Percentiles rank a stretch among this genome's conserved stretches.
Conservation (phyloP, 92 coral and sea anemone genomes). For the Porites divaricata region DNA sequence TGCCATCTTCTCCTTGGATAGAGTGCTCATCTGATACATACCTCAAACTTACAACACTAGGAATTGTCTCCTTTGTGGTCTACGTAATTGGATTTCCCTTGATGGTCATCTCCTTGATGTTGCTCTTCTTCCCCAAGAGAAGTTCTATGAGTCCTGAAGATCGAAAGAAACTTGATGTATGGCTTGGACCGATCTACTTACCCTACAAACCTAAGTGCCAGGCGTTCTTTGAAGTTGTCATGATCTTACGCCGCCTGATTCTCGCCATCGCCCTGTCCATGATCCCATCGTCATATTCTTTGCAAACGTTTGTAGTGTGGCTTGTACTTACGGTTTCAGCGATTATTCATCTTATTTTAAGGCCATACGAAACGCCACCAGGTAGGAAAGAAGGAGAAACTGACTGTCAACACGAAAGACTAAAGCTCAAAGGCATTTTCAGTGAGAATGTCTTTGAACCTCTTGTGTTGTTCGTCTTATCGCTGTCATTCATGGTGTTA, state of each 20-base stretch:
- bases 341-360: slow-evolving; percentile 23
- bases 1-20: slow-evolving; percentile 75
- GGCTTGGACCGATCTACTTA: slow-evolving; percentile 69
- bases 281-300: slow-evolving; percentile 49
- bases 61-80: slow-evolving; percentile 48
- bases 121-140: slow-evolving; percentile 38
- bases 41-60: slow-evolving; percentile 37
- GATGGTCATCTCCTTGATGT: slow-evolving; percentile 24
- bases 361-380: slow-evolving; percentile 29
- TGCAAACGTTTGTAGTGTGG: slow-evolving; percentile 60
- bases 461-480: slow-evolving; percentile 48
- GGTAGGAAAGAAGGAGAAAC: neutral
- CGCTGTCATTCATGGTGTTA: slow-evolving; percentile 58
- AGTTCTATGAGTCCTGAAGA: slow-evolving; percentile 35
- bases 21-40: slow-evolving; percentile 53
- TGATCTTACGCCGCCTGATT: slow-evolving; percentile 53
- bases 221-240: slow-evolving; percentile 52
- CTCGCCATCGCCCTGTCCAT: slow-evolving; percentile 61
- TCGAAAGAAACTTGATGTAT: slow-evolving; percentile 49
- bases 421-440: neutral
- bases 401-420: too few species aligned
- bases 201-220: slow-evolving; percentile 60
- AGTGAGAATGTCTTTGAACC: slow-evolving; percentile 59
- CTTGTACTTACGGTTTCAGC: slow-evolving; percentile 50
- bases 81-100: slow-evolving; percentile 70